Base-by-base conservation (phyloP, 2,888 invertebrate genomes). In the Hirtodrosophila trivittata region DNA sequence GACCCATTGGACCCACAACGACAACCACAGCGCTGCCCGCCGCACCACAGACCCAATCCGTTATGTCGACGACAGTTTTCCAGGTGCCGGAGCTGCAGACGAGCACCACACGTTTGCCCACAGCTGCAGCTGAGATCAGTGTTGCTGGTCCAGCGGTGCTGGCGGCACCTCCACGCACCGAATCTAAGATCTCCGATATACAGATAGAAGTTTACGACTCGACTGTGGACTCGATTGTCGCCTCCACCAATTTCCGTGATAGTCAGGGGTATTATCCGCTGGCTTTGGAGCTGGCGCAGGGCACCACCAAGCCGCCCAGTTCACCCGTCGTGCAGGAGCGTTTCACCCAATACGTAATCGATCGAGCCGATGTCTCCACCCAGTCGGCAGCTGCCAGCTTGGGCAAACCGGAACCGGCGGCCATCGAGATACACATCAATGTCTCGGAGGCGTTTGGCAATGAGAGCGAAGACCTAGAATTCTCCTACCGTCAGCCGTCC, bases 371-470 rank as follows among this genome's bases (percentile, higher is more conserved):
- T 57, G 86, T 86, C 1, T 89, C 89, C 9, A 89, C 89, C 0
- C 89, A 82, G 35, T 84, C 90, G 0, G 88, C 57, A 3, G 51
- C 67, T 1, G 55, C 30, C 7, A 42, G 35, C 0, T 43, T 77
- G 18, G 90, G 88, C 0, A 87, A 88, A 5, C 89, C 90, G 0
- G 88, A 90, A 14, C 89, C 90, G 12, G 89, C 90, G 2, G 89
- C 89, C 14, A 90, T 90, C 26, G 90, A 90, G 66, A 90, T 90
- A 21, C 90, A 90, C 58, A 90, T 90, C 0, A 90, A 90, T 69
- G 90, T 90, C 0, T 90, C 90, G 0, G 90, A 90, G 42, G 89
- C 89, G 0, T 84, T 89, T 32, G 88, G 88, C 7, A 90, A 85
- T 41, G 89, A 89, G 45, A 89, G 82, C 42, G 90, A 90, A 41